These are phyloP conservation scores for Cichladusa arquata DNA, from an alignment of 2,113 vertebrate species.

Conservation along the genomic window DNA sequence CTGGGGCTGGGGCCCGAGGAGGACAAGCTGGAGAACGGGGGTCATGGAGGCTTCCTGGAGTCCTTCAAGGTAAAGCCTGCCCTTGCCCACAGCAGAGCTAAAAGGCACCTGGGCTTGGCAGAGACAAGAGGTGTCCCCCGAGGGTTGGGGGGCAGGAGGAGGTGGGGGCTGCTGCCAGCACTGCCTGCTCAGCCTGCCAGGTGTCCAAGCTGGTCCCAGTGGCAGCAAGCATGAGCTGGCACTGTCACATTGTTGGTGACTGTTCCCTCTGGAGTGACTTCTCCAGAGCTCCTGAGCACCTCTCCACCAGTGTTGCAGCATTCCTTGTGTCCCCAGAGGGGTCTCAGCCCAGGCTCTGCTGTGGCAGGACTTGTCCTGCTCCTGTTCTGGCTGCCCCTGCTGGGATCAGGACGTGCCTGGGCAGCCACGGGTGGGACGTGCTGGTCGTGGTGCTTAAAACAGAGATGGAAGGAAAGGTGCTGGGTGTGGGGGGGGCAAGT, in stretches of 20 bases:
- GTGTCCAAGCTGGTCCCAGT: background rate
- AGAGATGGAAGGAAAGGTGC: background rate
- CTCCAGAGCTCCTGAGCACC: background rate
- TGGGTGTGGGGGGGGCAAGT: background rate
- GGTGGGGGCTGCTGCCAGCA: background rate
- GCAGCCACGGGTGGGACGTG: background rate
- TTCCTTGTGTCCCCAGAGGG: fast-evolving
- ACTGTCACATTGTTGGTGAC: fast-evolving
- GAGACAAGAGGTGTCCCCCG: background rate
- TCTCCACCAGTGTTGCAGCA: fast-evolving
- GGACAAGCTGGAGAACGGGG: slow-evolving; percentile 90
- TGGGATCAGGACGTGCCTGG: background rate
- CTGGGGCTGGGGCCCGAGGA: slow-evolving; percentile 85
- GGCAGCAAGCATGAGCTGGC: background rate
- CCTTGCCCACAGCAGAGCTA: background rate
- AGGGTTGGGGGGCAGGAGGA: background rate
- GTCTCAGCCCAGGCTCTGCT: background rate
- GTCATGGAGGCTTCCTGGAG: slow-evolving; percentile 91
- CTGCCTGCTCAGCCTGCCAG: background rate
- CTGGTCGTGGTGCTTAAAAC: background rate
- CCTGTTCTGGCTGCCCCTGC: background rate
- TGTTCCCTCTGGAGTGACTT: background rate
- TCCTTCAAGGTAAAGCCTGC: slow-evolving; percentile 87
- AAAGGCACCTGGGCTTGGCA: background rate
- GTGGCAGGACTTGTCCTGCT: background rate